Conservation (phyloP, 2,888 invertebrate species). For the Lymantria monacha region DNA sequence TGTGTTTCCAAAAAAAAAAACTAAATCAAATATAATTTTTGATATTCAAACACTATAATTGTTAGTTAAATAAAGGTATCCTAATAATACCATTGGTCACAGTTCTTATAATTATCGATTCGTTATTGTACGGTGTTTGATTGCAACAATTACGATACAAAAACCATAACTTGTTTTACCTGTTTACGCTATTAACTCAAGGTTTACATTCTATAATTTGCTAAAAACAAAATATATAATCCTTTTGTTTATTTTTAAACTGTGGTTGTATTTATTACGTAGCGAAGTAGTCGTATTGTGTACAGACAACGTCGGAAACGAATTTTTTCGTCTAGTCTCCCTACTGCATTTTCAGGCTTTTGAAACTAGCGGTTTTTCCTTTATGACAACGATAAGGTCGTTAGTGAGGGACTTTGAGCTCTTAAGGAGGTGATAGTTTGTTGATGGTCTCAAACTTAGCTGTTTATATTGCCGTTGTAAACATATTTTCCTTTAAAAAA, state of each 20-base stretch:
- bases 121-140: slow-evolving; percentile 29
- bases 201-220: slow-evolving; percentile 18
- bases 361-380: slow-evolving; percentile 60
- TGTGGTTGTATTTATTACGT: slow-evolving; percentile 17
- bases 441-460: slow-evolving; percentile 27
- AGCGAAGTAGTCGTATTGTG: slow-evolving; percentile 29
- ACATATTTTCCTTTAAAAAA: slow-evolving; percentile 14
- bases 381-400: slow-evolving; percentile 67
- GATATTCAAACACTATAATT: slow-evolving; percentile 11
- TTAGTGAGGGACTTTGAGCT: slow-evolving; percentile 57
- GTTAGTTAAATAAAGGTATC: slow-evolving; percentile 23
- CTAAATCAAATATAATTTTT: slow-evolving; percentile 7
- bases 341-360: slow-evolving; percentile 62
- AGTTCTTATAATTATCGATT: slow-evolving; percentile 31
- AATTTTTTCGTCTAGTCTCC: slow-evolving; percentile 74
- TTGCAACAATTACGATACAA: slow-evolving; percentile 25
- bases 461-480: slow-evolving; percentile 27
- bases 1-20: not conserved
- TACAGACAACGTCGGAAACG: slow-evolving; percentile 59
- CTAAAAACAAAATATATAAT: slow-evolving; percentile 14
- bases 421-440: slow-evolving; percentile 55
- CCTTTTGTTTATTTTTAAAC: slow-evolving; percentile 20
- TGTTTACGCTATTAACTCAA: slow-evolving; percentile 25
- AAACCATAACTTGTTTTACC: slow-evolving; percentile 26
- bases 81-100: slow-evolving; percentile 23